phyloP scores from a whole-genome alignment of 2,888 invertebrate species.

The Phortica okadai region DNA sequence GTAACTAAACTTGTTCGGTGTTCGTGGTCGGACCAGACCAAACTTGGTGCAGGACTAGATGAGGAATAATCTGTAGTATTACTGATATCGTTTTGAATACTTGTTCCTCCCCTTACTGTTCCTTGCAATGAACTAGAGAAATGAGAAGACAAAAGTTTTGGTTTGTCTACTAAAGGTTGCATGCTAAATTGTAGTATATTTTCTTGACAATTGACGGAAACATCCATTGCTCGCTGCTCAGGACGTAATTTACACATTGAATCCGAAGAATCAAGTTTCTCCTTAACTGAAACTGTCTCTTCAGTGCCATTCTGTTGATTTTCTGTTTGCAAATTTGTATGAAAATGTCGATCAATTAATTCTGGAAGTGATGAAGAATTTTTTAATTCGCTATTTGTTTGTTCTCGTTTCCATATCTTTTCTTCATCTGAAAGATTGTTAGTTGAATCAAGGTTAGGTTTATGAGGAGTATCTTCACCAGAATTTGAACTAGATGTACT shows the following conservation, averaged over 20 bases:
- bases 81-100: constrained; percentile 69
- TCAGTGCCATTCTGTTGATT: constrained; percentile 56
- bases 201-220: constrained; percentile 79
- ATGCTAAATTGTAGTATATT: constrained; percentile 81
- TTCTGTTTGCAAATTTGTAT: constrained; percentile 35
- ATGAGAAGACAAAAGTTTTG: constrained; percentile 61
- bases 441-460: constrained; percentile 49
- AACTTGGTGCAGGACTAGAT: constrained; percentile 74
- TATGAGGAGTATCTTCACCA: constrained; percentile 55
- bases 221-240: constrained; percentile 79
- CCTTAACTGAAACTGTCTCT: constrained; percentile 60
- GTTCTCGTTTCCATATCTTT: constrained; percentile 71
- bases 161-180: constrained; percentile 76
- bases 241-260: constrained; percentile 73
- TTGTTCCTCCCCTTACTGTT: constrained; percentile 9
- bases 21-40: constrained; percentile 73
- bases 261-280: constrained; percentile 68
- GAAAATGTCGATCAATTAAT: constrained; percentile 51
- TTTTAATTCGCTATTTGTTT: constrained; percentile 44
- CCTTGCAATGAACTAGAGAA: constrained; percentile 34
- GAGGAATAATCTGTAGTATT: constrained; percentile 75
- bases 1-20: constrained; percentile 47
- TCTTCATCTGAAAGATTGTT: constrained; percentile 74
- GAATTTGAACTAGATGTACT: constrained; percentile 65
- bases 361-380: constrained; percentile 34